These are phyloP conservation scores for Anolis apletophallus DNA, from an alignment of 2,797 vertebrate genomes.

Conservation along the genomic window DNA sequence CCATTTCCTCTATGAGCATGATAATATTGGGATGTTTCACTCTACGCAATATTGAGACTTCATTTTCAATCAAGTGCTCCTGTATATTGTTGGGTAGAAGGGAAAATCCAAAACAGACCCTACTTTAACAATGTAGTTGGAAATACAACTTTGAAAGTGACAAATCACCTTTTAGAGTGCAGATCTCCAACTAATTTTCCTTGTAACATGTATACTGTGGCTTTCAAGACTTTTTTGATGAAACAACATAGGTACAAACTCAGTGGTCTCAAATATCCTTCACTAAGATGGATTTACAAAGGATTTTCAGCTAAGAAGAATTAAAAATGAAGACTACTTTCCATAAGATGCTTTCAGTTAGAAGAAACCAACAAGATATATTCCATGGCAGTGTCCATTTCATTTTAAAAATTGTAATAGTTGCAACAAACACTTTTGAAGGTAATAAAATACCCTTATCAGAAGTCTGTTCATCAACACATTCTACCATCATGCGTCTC, in stretches of 20 bases:
- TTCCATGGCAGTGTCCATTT: not conserved
- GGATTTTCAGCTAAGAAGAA: constrained; percentile 30
- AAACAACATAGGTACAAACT: not conserved
- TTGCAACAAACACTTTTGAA: constrained; percentile 28
- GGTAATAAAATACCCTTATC: not conserved
- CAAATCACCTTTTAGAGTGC: not conserved
- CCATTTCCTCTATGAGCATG: constrained; percentile 96
- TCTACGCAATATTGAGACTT: constrained; percentile 92
- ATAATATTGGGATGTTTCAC: constrained; percentile 99
- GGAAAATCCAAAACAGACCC: not conserved
- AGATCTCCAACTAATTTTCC: not conserved
- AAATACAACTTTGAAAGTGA: constrained; percentile 16
- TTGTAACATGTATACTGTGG: not conserved
- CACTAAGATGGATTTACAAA: not conserved
- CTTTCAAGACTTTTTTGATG: not conserved
- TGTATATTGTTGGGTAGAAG: constrained; percentile 60
- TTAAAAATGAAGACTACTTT: not conserved
- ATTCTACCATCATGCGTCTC: constrained; percentile 60
- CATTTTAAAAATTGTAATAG: constrained; percentile 35
- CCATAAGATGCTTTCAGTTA: not conserved
- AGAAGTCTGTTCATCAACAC: not conserved
- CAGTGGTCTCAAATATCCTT: not conserved
- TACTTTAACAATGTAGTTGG: not conserved
- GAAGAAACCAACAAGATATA: constrained; percentile 32
- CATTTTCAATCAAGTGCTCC: constrained; percentile 97